Evolutionary conservation across 2,888 invertebrate genomes (phyloP).

Genomic region (Eledona agricola): DNA sequence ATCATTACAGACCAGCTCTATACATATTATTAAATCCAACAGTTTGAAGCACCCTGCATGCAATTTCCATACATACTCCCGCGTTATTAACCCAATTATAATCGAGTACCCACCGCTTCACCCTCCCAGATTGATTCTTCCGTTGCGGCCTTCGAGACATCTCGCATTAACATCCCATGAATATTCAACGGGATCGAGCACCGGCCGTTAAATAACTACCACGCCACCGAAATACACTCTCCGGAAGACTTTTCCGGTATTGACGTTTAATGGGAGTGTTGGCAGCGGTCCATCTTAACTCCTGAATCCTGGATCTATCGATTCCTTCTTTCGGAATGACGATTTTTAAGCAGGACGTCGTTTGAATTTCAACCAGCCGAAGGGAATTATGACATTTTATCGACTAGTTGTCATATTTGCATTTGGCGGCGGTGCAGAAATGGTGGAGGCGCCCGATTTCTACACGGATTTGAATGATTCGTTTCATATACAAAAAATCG

Average conservation of each 20-base stretch:
- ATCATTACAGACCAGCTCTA: too few species aligned
- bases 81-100: slow-evolving; percentile 11
- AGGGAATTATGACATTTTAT: too few species aligned
- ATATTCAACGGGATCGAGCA: slow-evolving; percentile 23
- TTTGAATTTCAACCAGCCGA: too few species aligned
- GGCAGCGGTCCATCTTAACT: slow-evolving; percentile 17
- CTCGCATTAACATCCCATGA: slow-evolving; percentile 22
- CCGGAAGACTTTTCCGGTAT: slow-evolving; percentile 14
- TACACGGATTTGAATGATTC: too few species aligned
- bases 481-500: too few species aligned
- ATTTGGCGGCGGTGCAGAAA: too few species aligned
- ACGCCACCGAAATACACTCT: slow-evolving; percentile 6
- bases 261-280: slow-evolving; percentile 24
- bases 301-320: slow-evolving; percentile 32
- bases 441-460: too few species aligned
- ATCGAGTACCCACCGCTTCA: too few species aligned
- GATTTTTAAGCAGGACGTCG: slow-evolving; percentile 18
- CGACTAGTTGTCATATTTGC: too few species aligned
- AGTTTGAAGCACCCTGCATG: background rate
- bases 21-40: too few species aligned
- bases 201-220: slow-evolving; percentile 16
- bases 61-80: background rate
- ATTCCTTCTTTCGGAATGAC: slow-evolving; percentile 8
- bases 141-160: slow-evolving; percentile 10
- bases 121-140: slow-evolving; percentile 3